These are phyloP conservation scores for Rhinoderma darwinii DNA, from an alignment of 2,113 vertebrate species.

Conservation along the genomic window DNA sequence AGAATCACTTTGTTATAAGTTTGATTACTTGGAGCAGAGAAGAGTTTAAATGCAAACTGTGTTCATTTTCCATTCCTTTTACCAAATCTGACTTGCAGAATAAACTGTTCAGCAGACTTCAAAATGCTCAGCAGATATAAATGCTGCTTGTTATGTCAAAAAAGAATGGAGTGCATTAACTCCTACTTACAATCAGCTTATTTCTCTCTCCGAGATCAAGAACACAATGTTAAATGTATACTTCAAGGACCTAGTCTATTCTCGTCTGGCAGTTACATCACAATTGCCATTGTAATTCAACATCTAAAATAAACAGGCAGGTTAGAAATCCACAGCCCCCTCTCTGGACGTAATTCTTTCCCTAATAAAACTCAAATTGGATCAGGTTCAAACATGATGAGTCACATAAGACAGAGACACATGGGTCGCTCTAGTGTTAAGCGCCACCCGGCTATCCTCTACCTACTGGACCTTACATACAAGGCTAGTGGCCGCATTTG, in stretches of 20 bases:
- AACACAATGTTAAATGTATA: slow-evolving; percentile 52
- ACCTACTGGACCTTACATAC: not conserved
- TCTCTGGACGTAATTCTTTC: slow-evolving; percentile 16
- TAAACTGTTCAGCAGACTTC: slow-evolving; percentile 42
- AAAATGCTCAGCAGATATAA: slow-evolving; percentile 51
- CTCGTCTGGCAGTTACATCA: slow-evolving; percentile 50
- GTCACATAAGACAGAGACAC: not conserved
- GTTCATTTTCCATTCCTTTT: slow-evolving; percentile 50
- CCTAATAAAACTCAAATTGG: slow-evolving; percentile 30
- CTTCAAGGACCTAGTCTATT: slow-evolving; percentile 34
- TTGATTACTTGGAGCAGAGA: slow-evolving; percentile 19
- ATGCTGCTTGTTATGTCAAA: slow-evolving; percentile 47
- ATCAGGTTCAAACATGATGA: not conserved
- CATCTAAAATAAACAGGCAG: slow-evolving; percentile 50
- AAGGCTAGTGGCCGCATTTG: not conserved
- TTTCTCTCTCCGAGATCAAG: slow-evolving; percentile 21
- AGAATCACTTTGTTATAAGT: slow-evolving; percentile 33
- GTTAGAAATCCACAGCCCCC: slow-evolving; percentile 34
- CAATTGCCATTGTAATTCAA: slow-evolving; percentile 38
- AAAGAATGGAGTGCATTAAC: slow-evolving; percentile 40
- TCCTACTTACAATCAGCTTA: slow-evolving; percentile 51
- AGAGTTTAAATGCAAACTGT: slow-evolving; percentile 39
- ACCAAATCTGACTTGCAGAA: slow-evolving; percentile 54
- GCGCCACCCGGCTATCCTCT: not conserved
- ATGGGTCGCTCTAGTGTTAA: not conserved